These are phyloP conservation scores for Caenorhabditis plicata DNA, from an alignment of 2,888 invertebrate species.

Conservation along the genomic window DNA sequence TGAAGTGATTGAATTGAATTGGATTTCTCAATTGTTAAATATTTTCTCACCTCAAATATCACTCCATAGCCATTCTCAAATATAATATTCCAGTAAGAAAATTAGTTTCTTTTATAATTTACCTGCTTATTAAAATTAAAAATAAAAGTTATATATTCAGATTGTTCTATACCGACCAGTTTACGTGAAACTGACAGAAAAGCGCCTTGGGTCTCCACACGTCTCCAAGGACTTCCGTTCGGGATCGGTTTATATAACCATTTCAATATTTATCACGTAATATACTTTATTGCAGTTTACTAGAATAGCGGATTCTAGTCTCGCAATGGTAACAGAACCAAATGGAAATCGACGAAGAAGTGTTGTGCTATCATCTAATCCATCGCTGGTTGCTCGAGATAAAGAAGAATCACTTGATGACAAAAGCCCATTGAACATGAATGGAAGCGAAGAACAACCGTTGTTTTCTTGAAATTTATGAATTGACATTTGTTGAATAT, in stretches of 20 bases:
- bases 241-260: conserved; percentile 35
- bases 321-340: conserved; percentile 45
- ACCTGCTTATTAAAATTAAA: no score
- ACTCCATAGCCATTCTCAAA: no score
- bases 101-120: no score
- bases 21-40: no score
- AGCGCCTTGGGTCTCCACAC: conserved; percentile 37
- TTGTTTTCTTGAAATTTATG: no score
- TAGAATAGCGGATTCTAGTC: conserved; percentile 39
- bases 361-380: conserved; percentile 35
- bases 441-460: conserved; percentile 11
- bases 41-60: no score
- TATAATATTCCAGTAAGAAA: no score
- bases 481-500: no score
- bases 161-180: conserved; percentile 62
- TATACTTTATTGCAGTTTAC: conserved; percentile 29
- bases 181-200: conserved; percentile 49
- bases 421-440: conserved; percentile 13
- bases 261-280: not conserved
- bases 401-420: conserved; percentile 35
- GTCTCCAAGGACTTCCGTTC: conserved; percentile 35
- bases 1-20: no score
- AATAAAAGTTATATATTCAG: conserved; percentile 9
- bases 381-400: conserved; percentile 22
- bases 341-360: conserved; percentile 40